Conservation (phyloP, 2,888 invertebrate species). For the Lasiommata megera region DNA sequence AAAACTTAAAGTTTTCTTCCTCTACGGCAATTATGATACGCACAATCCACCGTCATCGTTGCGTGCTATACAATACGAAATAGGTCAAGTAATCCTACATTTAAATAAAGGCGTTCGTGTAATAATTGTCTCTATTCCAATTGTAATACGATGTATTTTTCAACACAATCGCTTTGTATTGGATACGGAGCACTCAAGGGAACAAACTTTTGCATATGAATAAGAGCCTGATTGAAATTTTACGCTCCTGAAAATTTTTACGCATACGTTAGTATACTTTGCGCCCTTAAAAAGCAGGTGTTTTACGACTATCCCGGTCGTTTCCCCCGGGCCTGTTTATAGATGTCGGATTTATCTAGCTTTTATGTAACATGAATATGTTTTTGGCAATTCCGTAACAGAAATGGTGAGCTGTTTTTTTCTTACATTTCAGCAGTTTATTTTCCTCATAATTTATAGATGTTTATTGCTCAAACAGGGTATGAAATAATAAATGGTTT, state of each 20-base stretch:
- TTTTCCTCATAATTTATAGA: neutral
- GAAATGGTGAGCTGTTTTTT: constrained; percentile 1
- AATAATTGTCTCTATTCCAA: constrained; percentile 10
- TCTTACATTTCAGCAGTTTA: neutral
- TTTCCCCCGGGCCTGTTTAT: constrained; percentile 15
- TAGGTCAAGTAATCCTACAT: constrained; percentile 10
- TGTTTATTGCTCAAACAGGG: too few relatives aligned
- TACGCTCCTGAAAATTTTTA: constrained; percentile 51
- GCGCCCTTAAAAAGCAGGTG: constrained; percentile 23
- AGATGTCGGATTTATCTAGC: constrained; percentile 20
- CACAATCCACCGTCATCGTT: constrained; percentile 7
- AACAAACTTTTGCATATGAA: constrained; percentile 68
- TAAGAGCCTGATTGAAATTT: constrained; percentile 70
- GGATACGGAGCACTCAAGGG: constrained; percentile 37
- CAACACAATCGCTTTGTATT: neutral
- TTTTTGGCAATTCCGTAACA: constrained; percentile 2
- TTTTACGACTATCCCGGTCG: constrained; percentile 16
- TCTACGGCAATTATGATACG: constrained; percentile 19
- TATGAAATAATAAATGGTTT: too few relatives aligned
- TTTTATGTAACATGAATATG: constrained; percentile 14
- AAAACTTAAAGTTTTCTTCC: too few relatives aligned
- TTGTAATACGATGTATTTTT: neutral
- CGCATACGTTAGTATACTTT: constrained; percentile 59
- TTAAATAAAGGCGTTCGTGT: neutral
- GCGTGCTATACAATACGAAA: constrained; percentile 16